Conservation (phyloP, 1,140 invertebrate genomes). For the Procambarus virginalis region DNA sequence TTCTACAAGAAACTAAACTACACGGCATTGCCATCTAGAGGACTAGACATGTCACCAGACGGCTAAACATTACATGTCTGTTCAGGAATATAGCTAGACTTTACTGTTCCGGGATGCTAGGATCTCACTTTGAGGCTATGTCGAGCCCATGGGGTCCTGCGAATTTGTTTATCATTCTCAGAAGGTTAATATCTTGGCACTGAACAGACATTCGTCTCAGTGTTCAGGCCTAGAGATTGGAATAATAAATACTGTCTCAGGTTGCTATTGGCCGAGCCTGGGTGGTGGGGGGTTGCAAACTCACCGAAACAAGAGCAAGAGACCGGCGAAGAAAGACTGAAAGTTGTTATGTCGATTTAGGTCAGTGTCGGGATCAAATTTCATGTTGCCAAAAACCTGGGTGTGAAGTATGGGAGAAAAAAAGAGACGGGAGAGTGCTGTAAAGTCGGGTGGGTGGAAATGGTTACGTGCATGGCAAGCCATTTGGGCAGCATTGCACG, state of each 20-base stretch:
- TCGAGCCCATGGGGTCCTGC: constrained; percentile 34
- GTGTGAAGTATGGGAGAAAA: constrained; percentile 62
- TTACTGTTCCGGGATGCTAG: constrained; percentile 51
- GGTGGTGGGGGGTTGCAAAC: constrained; percentile 73
- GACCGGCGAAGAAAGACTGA: constrained; percentile 93
- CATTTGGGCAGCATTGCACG: constrained; percentile 23
- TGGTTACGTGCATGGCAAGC: constrained; percentile 33
- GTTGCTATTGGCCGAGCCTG: constrained; percentile 58
- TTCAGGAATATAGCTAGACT: constrained; percentile 49
- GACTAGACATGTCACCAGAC: constrained; percentile 60
- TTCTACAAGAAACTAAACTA: constrained; percentile 61
- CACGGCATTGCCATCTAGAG: constrained; percentile 61
- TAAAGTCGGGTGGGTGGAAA: constrained; percentile 43
- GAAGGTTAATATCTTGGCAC: constrained; percentile 51
- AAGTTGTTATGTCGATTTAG: constrained; percentile 98
- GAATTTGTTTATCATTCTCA: constrained; percentile 51
- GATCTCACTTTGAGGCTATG: constrained; percentile 51
- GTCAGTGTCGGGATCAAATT: constrained; percentile 88
- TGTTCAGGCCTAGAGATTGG: constrained; percentile 61
- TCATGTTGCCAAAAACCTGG: constrained; percentile 95
- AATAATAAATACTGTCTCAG: constrained; percentile 48
- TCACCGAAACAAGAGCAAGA: constrained; percentile 97
- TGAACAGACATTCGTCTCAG: constrained; percentile 64
- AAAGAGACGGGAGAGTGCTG: constrained; percentile 43
- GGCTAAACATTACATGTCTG: constrained; percentile 62